phyloP scores from a whole-genome alignment of 2,888 invertebrate species.

The Heliconius ethilla region DNA sequence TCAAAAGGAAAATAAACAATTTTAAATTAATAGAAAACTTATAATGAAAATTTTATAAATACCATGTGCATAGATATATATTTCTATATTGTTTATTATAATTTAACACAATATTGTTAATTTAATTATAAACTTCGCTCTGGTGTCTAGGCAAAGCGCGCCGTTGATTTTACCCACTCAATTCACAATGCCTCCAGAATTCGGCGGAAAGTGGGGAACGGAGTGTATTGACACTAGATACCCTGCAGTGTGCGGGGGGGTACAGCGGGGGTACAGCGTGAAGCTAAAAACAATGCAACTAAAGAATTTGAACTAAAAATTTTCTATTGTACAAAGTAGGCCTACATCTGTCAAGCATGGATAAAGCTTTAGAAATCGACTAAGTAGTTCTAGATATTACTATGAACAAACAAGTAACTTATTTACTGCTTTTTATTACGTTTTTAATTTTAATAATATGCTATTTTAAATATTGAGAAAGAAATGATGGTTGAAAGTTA shows the following conservation, averaged over 20 bases:
- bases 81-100: too few species aligned
- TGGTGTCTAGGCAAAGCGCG: background rate
- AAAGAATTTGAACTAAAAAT: background rate
- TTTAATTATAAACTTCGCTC: background rate
- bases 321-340: background rate
- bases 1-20: too few species aligned
- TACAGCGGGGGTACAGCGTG: background rate
- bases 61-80: too few species aligned
- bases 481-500: too few species aligned
- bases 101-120: too few species aligned
- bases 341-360: slow-evolving; percentile 1
- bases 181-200: background rate
- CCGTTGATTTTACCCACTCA: background rate
- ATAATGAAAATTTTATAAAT: too few species aligned
- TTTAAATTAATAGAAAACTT: too few species aligned
- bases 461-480: too few species aligned
- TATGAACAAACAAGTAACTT: background rate
- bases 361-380: slow-evolving; percentile 12
- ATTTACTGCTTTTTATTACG: background rate
- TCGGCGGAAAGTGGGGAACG: background rate
- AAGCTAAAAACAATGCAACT: background rate
- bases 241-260: background rate
- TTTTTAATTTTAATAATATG: background rate
- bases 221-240: background rate
- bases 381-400: slow-evolving; percentile 5